Percentiles rank a stretch among this genome's conserved stretches.
Evolutionary conservation across 1,140 invertebrate genomes (phyloP).

Genomic region (Harpegnathos saltator): DNA sequence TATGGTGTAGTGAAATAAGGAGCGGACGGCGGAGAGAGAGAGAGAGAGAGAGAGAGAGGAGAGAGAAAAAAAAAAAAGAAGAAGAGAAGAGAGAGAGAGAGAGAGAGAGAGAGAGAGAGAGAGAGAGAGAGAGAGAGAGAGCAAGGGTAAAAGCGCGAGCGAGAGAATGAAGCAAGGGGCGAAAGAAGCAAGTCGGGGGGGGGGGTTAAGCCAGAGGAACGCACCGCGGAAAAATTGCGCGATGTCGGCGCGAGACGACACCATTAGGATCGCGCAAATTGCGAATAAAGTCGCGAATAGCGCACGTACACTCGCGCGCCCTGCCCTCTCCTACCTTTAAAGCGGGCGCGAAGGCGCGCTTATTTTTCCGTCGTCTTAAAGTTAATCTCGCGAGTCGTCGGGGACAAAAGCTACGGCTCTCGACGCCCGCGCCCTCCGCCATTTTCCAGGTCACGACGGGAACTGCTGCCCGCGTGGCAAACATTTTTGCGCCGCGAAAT

Average conservation of each 20-base stretch:
- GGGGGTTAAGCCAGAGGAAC: not conserved
- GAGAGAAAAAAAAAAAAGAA: too few species aligned
- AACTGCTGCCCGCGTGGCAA: not conserved
- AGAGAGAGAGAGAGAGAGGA: too few species aligned
- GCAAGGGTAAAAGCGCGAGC: not conserved
- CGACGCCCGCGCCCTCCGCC: not conserved
- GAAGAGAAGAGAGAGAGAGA: too few species aligned
- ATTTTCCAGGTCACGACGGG: constrained; percentile 2
- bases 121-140: too few species aligned
- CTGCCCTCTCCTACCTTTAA: not conserved
- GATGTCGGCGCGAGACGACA: not conserved
- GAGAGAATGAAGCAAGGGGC: not conserved
- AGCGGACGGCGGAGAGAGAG: not conserved
- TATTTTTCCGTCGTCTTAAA: not conserved
- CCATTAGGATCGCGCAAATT: constrained; percentile 5
- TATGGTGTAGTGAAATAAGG: not conserved
- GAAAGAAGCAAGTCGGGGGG: not conserved
- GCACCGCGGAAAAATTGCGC: constrained; percentile 1
- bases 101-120: too few species aligned
- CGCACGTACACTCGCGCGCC: not conserved
- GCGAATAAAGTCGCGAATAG: not conserved
- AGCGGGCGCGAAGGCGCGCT: not conserved
- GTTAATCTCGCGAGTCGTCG: constrained; percentile 10
- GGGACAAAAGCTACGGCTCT: not conserved
- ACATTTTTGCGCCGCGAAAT: not conserved